Conservation (phyloP, 1,140 invertebrate genomes). For the Micrasema longulum region DNA sequence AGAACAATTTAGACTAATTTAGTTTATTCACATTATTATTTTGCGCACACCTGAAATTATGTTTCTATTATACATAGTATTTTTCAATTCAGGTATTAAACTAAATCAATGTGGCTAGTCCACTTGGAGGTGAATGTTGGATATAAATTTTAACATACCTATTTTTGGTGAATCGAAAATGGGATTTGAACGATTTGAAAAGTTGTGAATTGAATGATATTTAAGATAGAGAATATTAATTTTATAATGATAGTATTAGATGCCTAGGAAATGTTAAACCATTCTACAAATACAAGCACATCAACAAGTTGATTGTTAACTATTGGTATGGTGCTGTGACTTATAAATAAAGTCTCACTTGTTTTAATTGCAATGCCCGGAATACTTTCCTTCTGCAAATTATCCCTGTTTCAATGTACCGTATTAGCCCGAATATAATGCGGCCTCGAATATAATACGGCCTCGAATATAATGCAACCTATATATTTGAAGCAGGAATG, state of each 20-base stretch:
- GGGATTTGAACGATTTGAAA: not conserved
- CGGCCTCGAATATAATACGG: too few species aligned
- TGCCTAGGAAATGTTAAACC: conserved; percentile 29
- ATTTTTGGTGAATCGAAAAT: not conserved
- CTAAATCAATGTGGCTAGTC: conserved; percentile 17
- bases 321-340: conserved; percentile 29
- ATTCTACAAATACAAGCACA: not conserved
- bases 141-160: not conserved
- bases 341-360: conserved; percentile 18
- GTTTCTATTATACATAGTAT: conserved; percentile 10
- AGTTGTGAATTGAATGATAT: conserved; percentile 35
- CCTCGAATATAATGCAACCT: too few species aligned
- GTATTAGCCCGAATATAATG: too few species aligned
- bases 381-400: conserved; percentile 1
- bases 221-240: conserved; percentile 23
- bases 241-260: not conserved
- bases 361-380: conserved; percentile 23
- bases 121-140: conserved; percentile 3
- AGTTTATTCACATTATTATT: not conserved
- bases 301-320: too few species aligned
- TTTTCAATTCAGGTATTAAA: conserved; percentile 12
- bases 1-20: too few species aligned
- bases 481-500: too few species aligned
- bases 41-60: conserved; percentile 28
- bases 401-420: not conserved